Percentiles rank a stretch among this genome's conserved stretches.
These are phyloP conservation scores for Anarsia innoxiella DNA, from an alignment of 2,888 invertebrate genomes.

Conservation along the genomic window DNA sequence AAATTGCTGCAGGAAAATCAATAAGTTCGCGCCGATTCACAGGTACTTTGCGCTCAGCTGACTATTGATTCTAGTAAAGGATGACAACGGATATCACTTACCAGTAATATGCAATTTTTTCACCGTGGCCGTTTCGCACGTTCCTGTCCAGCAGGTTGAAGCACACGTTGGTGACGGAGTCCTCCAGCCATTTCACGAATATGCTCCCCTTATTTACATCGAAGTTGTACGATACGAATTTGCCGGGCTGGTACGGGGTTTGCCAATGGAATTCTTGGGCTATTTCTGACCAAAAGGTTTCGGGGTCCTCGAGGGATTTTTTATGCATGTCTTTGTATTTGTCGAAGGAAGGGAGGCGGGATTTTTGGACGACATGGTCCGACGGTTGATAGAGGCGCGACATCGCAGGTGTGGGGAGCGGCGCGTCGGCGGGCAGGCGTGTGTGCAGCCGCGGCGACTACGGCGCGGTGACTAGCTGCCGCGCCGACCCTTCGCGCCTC, in stretches of 20 bases:
- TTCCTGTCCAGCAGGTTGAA: conserved; percentile 96
- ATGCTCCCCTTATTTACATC: conserved; percentile 91
- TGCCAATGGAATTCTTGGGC: conserved; percentile 97
- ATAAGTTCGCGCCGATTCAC: conserved; percentile 58
- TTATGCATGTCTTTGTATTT: conserved; percentile 90
- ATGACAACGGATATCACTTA: conserved; percentile 67
- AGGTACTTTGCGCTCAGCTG: conserved; percentile 53
- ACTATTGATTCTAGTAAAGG: conserved; percentile 44
- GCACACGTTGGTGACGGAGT: conserved; percentile 94
- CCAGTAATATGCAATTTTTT: conserved; percentile 96
- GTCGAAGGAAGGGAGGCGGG: conserved; percentile 70
- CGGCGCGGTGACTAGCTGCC: conserved; percentile 32
- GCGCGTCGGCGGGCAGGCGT: conserved; percentile 1
- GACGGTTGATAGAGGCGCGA: conserved; percentile 78
- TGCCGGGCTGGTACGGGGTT: conserved; percentile 81
- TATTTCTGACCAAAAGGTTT: conserved; percentile 94
- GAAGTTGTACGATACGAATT: conserved; percentile 94
- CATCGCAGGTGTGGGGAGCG: conserved; percentile 56
- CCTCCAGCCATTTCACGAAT: conserved; percentile 95
- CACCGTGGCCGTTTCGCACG: conserved; percentile 90
- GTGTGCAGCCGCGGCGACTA: conserved; percentile 20
- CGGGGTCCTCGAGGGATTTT: conserved; percentile 90
- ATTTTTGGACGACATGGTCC: conserved; percentile 81
- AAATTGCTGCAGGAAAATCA: conserved; percentile 40
- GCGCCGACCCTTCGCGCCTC: conserved; percentile 22